Evolutionary conservation across 1,140 invertebrate genomes (phyloP), one percentile per base, ranked within the genome.

Genomic region (Pemphigus obesinymphae): DNA sequence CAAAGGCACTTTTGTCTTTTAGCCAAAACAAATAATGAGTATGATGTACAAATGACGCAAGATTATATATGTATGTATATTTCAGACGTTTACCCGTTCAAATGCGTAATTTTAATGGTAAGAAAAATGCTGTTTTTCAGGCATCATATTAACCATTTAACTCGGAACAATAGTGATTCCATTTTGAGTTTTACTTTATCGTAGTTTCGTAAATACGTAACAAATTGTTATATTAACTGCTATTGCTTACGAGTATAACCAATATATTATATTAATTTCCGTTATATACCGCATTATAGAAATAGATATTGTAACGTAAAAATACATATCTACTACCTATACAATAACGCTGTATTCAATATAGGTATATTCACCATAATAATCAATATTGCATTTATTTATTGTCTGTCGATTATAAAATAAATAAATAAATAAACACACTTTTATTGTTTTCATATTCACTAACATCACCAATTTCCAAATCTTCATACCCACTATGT

Each of bases 51-150:
- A 63, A 61, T 80, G 76, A 80, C 76, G 76, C 76, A 80, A 80
- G 76, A 80, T 80, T 80, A 80, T 61, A 61, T 80, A 80, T 80
- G 76, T 80, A 43, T 80, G 55, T 80, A 80, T 80, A 80, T 80
- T 80, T 80, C 76, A 80, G 76, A 80, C 76, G 76, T 80, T 80
- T 80, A 80, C 76, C 76, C 55, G 76, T 80, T 80, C 76, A 80
- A 80, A 80, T 80, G 76, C 76, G 55, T 80, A 63, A 80, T 80
- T 61, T 43, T 80, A 80, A 80, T 63, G 76, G 76, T 80, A 80
- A 80, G 76, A 26, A 76, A 55, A 13, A 76, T 13, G 73, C 73
- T 23, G 73, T 37, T 76, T 58, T 31, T 20, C 48, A 73, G 70
- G 70, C 26, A 73, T 50, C 45, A 50, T 26, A 10, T 31, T 73